These are phyloP conservation scores for Peribatodes rhomboidaria DNA, from an alignment of 2,888 invertebrate species.

Conservation along the genomic window DNA sequence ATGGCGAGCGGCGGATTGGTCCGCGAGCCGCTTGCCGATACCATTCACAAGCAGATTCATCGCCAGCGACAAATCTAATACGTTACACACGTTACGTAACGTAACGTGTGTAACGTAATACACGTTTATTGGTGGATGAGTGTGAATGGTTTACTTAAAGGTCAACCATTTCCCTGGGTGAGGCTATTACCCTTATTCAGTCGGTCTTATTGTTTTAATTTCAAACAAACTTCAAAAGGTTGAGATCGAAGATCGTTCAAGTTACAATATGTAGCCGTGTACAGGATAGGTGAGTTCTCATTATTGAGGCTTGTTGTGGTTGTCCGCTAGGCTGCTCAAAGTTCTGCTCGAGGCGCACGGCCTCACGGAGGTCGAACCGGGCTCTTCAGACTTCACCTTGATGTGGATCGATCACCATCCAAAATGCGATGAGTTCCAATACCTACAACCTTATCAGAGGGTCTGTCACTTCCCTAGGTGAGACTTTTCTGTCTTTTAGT, in stretches of 20 bases:
- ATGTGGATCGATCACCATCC: conserved; percentile 52
- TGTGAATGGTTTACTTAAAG: too few species aligned
- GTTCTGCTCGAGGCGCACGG: conserved; percentile 57
- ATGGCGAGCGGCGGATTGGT: too few species aligned
- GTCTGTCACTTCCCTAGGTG: conserved; percentile 62
- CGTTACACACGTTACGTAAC: too few species aligned
- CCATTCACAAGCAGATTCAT: too few species aligned
- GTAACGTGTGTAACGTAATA: too few species aligned
- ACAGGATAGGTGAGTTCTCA: background rate
- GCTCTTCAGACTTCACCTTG: conserved; percentile 49
- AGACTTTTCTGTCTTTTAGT: conserved; percentile 21
- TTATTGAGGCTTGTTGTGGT: conserved; percentile 20
- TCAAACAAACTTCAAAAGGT: too few species aligned
- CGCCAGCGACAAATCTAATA: too few species aligned
- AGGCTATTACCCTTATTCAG: background rate
- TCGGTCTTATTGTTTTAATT: too few species aligned
- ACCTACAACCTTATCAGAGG: conserved; percentile 48
- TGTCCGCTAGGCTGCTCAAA: conserved; percentile 44
- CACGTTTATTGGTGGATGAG: too few species aligned
- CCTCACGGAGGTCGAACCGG: conserved; percentile 42
- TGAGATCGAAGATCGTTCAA: too few species aligned
- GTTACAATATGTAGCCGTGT: background rate
- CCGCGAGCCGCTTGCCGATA: too few species aligned
- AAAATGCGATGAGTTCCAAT: conserved; percentile 46
- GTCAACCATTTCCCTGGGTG: background rate